Evolutionary conservation across 1,140 invertebrate species (phyloP).

Genomic region (Spodoptera litura): DNA sequence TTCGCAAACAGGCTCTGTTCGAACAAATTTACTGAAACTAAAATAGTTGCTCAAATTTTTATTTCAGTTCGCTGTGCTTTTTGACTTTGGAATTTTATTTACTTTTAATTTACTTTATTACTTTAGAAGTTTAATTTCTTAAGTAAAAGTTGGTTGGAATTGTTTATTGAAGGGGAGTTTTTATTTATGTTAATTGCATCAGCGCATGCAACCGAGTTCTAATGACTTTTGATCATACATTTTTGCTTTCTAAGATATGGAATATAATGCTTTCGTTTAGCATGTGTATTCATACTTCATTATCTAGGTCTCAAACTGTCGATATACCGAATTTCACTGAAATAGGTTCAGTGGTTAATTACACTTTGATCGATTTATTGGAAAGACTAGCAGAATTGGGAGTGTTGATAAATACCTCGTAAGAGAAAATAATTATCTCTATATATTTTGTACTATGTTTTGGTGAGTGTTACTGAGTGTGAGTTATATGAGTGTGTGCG

Average conservation of each 20-base stretch:
- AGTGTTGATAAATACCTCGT: too few relatives aligned
- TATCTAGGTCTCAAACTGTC: too few relatives aligned
- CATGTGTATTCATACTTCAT: too few relatives aligned
- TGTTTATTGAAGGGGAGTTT: slow-evolving; percentile 7
- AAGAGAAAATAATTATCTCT: too few relatives aligned
- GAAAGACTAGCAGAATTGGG: too few relatives aligned
- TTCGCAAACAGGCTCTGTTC: slow-evolving; percentile 40
- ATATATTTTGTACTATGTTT: background rate
- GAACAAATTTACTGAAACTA: slow-evolving; percentile 48
- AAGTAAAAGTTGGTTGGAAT: background rate
- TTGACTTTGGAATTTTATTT: background rate
- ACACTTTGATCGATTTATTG: too few relatives aligned
- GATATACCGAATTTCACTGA: too few relatives aligned
- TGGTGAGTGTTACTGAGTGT: background rate
- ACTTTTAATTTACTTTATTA: background rate
- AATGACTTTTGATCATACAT: slow-evolving; percentile 6
- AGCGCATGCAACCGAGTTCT: background rate
- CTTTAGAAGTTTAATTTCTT: slow-evolving; percentile 3
- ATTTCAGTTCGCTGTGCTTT: background rate
- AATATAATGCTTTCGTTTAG: too few relatives aligned
- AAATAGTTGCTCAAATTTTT: background rate
- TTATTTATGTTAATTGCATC: slow-evolving; percentile 24
- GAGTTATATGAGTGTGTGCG: background rate
- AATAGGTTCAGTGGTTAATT: too few relatives aligned
- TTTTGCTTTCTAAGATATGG: background rate